phyloP scores from a whole-genome alignment of 53 echinoderm and acorn worm genomes.

The Hippasteria phrygiana region DNA sequence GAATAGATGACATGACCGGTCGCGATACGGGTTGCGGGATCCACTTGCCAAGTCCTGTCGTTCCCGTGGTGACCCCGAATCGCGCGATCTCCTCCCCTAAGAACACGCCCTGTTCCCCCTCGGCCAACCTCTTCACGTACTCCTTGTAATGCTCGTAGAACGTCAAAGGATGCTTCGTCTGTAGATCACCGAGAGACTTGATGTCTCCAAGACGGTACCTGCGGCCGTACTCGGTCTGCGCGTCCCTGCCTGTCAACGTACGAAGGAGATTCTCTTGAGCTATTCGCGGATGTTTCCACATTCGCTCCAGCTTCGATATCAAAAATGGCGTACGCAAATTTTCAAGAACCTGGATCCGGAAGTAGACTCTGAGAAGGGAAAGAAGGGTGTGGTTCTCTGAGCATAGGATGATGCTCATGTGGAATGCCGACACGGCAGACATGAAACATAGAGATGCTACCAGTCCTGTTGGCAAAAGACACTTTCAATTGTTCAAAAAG shows the following conservation, averaged over 20 bases:
- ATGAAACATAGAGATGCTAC: neutral
- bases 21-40: slow-evolving; percentile 44
- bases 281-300: slow-evolving; percentile 51
- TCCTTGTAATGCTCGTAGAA: slow-evolving; percentile 75
- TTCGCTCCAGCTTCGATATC: neutral
- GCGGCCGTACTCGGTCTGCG: slow-evolving; percentile 69
- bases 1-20: neutral
- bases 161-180: slow-evolving; percentile 76
- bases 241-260: slow-evolving; percentile 36
- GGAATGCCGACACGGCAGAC: neutral
- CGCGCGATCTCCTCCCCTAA: slow-evolving; percentile 18
- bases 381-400: neutral
- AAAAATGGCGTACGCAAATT: neutral
- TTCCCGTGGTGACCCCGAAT: slow-evolving; percentile 75
- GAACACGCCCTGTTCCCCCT: slow-evolving; percentile 61
- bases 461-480: neutral
- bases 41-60: slow-evolving; percentile 79
- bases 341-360: too few relatives aligned
- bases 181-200: slow-evolving; percentile 58
- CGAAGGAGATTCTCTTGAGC: slow-evolving; percentile 68
- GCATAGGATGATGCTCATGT: slow-evolving; percentile 18
- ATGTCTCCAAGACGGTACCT: slow-evolving; percentile 56
- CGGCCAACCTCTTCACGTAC: slow-evolving; percentile 73
- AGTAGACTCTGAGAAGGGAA: neutral
- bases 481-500: too few relatives aligned